Conservation (phyloP, 2,888 invertebrate species). For the Altica lythri region DNA sequence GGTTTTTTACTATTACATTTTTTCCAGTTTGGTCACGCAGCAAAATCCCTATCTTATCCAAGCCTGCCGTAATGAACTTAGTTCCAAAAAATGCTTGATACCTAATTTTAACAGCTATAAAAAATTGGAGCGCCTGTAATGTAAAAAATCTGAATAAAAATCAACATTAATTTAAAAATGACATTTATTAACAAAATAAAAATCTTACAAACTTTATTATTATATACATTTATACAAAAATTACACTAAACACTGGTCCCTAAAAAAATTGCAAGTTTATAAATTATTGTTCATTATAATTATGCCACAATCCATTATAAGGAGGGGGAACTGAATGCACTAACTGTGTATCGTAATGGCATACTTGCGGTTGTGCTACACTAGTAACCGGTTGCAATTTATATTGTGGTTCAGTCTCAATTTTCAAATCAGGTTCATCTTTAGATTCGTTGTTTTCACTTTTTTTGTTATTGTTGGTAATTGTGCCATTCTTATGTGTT, state of each 20-base stretch:
- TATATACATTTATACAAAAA: constrained; percentile 32
- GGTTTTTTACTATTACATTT: too few species aligned
- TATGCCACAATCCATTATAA: constrained; percentile 40
- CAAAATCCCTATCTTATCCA: too few species aligned
- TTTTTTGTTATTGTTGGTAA: background rate
- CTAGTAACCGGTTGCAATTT: constrained; percentile 21
- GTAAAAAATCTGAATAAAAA: constrained; percentile 15
- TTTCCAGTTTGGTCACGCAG: too few species aligned
- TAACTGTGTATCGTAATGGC: constrained; percentile 35
- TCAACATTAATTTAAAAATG: constrained; percentile 25
- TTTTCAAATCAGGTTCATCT: constrained; percentile 9
- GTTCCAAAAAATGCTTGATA: too few species aligned
- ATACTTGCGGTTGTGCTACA: constrained; percentile 22
- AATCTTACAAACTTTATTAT: constrained; percentile 32
- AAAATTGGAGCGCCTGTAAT: background rate
- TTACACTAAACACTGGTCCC: constrained; percentile 34
- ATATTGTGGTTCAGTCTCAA: constrained; percentile 10
- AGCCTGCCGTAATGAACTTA: too few species aligned
- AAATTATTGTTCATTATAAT: constrained; percentile 38
- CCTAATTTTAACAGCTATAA: too few species aligned
- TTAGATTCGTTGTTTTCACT: constrained; percentile 50
- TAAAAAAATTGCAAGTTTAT: constrained; percentile 4
- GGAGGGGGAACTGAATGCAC: constrained; percentile 30
- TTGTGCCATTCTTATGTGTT: constrained; percentile 72
- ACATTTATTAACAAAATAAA: constrained; percentile 37